Evolutionary conservation across 2,113 vertebrate genomes (phyloP), one percentile per base, ranked within the genome.

Genomic region (Tupaia tana): DNA sequence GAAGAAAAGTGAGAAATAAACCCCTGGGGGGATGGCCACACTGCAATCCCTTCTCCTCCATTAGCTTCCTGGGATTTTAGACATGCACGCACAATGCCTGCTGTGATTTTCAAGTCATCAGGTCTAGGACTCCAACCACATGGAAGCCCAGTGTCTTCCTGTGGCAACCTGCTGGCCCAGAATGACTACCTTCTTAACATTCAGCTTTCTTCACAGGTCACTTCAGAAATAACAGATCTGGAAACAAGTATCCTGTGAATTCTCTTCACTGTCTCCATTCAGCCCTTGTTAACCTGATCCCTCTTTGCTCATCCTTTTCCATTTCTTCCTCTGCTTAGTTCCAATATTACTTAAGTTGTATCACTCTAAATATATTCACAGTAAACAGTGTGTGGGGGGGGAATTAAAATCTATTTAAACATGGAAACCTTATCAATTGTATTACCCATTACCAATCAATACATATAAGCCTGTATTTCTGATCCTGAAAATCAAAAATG

Each of bases 311-410:
- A 12, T n/a, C 24, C 22, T 56, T 96, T 79, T 88, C n/a, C 86
- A 81, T 75, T 95, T 82, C 64, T 91, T 81, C 6, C 34, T 70
- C n/a, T 54, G 31, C 43, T 83, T 82, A 89, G 89, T 79, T 91
- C 73, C 59, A 61, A 1, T 59, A 64, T 31, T 67, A 91, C 3
- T 81, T 67, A 71, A 86, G 86, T 56, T 54, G 56, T 58, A 92
- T 34, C 85, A 92, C 20, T 79, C 58, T 16, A 84, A 90, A 78
- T 4, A 74, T 34, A 56, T 29, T 54, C 34, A 82, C 58, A 81
- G 43, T 61, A 85, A 84, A 83, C 58, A 66, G 2, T 56, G 56
- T 78, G 67, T n/a, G 3, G 2, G 20, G 20, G 54, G 34, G 54
- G 83, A 69, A 86, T 10, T 92, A 56, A 58, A 69, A 13, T 19